Conservation (phyloP, 2,888 invertebrate genomes). For the Cistogaster globosa region DNA sequence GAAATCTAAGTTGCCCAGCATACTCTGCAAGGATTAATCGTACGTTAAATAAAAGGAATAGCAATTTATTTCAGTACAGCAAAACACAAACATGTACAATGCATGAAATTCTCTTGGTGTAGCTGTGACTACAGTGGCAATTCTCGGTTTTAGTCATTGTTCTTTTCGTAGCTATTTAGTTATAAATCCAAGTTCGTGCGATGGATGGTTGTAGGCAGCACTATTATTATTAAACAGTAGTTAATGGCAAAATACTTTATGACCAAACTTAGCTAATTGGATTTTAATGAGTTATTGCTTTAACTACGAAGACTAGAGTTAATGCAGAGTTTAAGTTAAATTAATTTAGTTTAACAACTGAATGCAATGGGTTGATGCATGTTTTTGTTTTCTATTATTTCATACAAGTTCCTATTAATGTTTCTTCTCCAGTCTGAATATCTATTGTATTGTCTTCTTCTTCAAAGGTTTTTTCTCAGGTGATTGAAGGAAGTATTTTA, state of each 20-base stretch:
- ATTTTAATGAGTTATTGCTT: conserved; percentile 70
- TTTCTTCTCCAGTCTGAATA: neutral
- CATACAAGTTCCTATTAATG: neutral
- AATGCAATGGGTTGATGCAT: conserved; percentile 44
- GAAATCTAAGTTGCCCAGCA: too few relatives aligned
- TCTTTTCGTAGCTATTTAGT: conserved; percentile 1
- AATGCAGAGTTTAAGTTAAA: conserved; percentile 17
- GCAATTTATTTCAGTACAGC: too few relatives aligned
- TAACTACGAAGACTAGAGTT: conserved; percentile 34
- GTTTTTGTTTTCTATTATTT: conserved; percentile 15
- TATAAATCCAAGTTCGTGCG: conserved; percentile 12
- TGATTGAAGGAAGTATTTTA: conserved; percentile 47
- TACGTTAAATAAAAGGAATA: too few relatives aligned
- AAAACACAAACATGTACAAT: too few relatives aligned
- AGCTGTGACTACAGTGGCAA: neutral
- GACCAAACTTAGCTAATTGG: conserved; percentile 68
- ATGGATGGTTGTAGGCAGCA: conserved; percentile 35
- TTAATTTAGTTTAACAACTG: conserved; percentile 16
- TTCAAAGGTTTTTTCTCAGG: conserved; percentile 18
- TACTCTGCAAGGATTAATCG: too few relatives aligned
- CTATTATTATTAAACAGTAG: conserved; percentile 66
- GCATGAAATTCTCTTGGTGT: neutral
- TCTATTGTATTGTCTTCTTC: neutral
- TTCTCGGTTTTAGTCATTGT: neutral
- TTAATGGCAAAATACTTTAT: conserved; percentile 71